Percentiles rank a stretch among this genome's conserved stretches.
phyloP scores from a whole-genome alignment of 1,140 invertebrate species.

The Megalonaias nervosa region DNA sequence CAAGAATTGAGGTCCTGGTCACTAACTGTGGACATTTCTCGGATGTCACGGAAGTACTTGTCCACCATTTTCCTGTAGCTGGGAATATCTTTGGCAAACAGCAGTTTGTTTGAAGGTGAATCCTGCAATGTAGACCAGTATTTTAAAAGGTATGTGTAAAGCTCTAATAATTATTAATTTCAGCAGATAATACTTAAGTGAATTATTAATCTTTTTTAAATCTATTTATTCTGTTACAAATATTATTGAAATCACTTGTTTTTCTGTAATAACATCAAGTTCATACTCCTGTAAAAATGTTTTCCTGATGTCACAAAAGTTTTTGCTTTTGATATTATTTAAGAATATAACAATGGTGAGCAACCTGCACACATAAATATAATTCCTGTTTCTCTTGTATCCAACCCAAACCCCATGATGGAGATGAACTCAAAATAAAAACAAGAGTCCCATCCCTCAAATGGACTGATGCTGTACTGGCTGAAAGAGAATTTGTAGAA shows the following conservation, averaged over 20 bases:
- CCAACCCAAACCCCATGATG: too few relatives aligned
- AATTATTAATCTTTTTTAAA: neutral
- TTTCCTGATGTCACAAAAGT: too few relatives aligned
- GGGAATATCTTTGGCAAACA: constrained; percentile 71
- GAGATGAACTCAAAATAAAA: too few relatives aligned
- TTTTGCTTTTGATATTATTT: too few relatives aligned
- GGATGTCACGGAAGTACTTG: constrained; percentile 75
- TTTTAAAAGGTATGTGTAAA: too few relatives aligned
- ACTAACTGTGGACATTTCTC: constrained; percentile 92
- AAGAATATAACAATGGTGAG: too few relatives aligned
- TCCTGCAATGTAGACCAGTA: constrained; percentile 54
- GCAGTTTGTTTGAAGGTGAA: constrained; percentile 69
- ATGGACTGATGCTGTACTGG: too few relatives aligned
- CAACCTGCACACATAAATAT: too few relatives aligned
- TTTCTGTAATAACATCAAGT: neutral
- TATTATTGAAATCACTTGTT: neutral
- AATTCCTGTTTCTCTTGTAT: too few relatives aligned
- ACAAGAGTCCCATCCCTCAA: too few relatives aligned
- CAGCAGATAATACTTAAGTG: neutral
- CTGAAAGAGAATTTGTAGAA: too few relatives aligned
- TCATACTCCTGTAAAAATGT: too few relatives aligned
- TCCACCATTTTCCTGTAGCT: constrained; percentile 67
- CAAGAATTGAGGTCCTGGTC: constrained; percentile 99
- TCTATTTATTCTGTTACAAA: neutral
- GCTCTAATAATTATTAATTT: neutral